Evolutionary conservation across 2,113 vertebrate genomes (phyloP).

Genomic region (Cettia cetti): DNA sequence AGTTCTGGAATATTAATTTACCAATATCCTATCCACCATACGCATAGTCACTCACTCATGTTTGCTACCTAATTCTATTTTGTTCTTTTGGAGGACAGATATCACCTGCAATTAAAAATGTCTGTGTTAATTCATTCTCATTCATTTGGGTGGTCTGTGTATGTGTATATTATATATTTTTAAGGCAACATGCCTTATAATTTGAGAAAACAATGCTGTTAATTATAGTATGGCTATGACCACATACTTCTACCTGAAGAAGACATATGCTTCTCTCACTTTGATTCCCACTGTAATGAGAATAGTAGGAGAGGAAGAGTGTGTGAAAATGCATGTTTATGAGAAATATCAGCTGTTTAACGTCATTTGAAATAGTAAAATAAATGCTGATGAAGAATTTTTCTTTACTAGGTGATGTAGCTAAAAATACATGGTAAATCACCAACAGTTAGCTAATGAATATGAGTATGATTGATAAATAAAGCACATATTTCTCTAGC

Average conservation of each 20-base stretch:
- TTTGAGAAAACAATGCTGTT: background rate
- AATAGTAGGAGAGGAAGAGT: background rate
- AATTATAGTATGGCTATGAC: background rate
- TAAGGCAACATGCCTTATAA: background rate
- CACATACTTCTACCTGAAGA: background rate
- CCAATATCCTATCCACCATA: background rate
- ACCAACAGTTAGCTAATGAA: background rate
- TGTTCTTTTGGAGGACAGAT: background rate
- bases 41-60: background rate
- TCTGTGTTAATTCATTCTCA: background rate
- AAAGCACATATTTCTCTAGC: background rate
- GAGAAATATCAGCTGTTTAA: background rate
- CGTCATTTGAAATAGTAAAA: background rate
- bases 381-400: background rate
- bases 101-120: background rate
- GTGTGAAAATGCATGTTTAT: background rate
- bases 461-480: background rate
- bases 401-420: background rate
- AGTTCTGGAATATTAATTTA: background rate
- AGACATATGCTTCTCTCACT: background rate
- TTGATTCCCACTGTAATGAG: background rate
- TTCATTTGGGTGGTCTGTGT: background rate
- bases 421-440: background rate
- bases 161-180: background rate
- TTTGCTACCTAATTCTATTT: background rate